These are phyloP conservation scores for Castor canadensis DNA, from an alignment of 2,113 vertebrate species.

Conservation along the genomic window DNA sequence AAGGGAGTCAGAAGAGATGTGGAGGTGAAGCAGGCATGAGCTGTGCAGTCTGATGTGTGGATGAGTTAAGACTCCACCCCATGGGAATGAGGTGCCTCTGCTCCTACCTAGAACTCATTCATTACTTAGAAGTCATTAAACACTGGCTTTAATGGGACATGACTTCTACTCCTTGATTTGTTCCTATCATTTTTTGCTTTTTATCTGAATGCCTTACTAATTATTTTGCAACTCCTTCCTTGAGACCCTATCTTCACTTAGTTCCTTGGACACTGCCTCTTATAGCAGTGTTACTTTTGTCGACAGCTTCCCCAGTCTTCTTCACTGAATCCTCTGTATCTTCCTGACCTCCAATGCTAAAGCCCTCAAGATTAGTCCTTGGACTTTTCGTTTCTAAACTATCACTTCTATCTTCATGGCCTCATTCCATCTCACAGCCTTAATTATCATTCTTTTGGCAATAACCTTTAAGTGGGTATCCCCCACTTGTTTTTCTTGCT, in stretches of 20 bases:
- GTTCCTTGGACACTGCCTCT: no score
- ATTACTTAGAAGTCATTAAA: not conserved
- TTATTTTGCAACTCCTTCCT: not conserved
- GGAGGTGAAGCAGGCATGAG: fast-evolving
- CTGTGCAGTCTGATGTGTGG: fast-evolving
- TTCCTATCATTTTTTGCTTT: not conserved
- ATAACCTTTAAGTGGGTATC: not conserved
- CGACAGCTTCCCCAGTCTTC: not conserved
- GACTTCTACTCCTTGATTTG: fast-evolving
- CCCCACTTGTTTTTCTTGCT: not conserved
- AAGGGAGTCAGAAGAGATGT: no score
- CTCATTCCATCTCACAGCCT: not conserved
- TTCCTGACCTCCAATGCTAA: fast-evolving
- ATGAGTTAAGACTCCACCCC: not conserved
- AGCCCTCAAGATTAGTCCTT: no score
- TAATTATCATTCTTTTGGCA: not conserved
- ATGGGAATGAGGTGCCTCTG: fast-evolving
- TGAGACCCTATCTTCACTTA: not conserved
- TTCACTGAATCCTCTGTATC: not conserved
- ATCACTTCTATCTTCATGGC: not conserved
- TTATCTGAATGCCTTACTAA: not conserved
- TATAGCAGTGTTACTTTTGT: no score
- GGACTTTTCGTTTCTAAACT: no score
- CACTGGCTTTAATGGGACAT: fast-evolving
- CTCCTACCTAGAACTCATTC: not conserved